phyloP scores from a whole-genome alignment of 23 tunicate species.

The Trididemnum nubilum region DNA sequence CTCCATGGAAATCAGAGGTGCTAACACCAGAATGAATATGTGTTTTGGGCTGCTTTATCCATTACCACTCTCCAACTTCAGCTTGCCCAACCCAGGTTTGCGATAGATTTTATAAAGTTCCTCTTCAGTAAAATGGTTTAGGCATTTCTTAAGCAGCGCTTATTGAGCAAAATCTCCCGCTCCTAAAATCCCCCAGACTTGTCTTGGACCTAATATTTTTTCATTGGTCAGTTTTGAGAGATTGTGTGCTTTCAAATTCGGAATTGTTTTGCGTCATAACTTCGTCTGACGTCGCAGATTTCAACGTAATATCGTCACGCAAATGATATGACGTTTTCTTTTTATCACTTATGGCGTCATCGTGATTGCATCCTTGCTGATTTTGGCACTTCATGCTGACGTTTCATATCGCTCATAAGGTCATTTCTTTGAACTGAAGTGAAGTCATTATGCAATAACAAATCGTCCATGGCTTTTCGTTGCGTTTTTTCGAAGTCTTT shows the following conservation, averaged over 20 bases:
- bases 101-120: not conserved
- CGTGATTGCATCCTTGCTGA: too few species aligned
- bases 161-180: not conserved
- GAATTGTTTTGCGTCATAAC: too few species aligned
- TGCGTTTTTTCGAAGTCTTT: slow-evolving; percentile 68
- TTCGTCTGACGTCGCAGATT: too few species aligned
- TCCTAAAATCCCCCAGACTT: not conserved
- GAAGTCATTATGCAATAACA: too few species aligned
- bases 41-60: not conserved
- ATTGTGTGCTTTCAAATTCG: too few species aligned
- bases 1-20: too few species aligned
- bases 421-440: not conserved
- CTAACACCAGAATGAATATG: too few species aligned
- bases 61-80: not conserved
- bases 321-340: too few species aligned
- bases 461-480: too few species aligned
- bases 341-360: too few species aligned
- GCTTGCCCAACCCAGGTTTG: not conserved
- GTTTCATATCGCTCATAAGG: not conserved
- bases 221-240: not conserved
- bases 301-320: too few species aligned
- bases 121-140: not conserved
- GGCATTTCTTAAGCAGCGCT: not conserved
- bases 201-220: not conserved
- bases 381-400: too few species aligned